Percentiles rank a stretch among this genome's conserved stretches.
phyloP scores from a whole-genome alignment of 2,888 invertebrate genomes.

The Vanessa cardui region DNA sequence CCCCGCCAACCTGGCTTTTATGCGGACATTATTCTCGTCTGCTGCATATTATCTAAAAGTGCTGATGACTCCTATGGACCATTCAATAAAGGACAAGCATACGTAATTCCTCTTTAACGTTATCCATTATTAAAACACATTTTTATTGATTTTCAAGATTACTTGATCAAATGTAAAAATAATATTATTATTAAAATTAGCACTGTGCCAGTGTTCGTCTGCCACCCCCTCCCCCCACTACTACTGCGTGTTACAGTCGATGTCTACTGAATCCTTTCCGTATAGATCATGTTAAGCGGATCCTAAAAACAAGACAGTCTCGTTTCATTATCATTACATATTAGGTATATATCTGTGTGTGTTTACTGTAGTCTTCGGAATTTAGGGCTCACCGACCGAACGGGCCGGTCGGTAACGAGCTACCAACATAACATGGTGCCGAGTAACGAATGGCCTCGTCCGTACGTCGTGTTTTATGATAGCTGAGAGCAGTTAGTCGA shows the following conservation, averaged over 20 bases:
- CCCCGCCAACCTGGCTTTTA: slow-evolving; percentile 8
- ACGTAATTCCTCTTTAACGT: background rate
- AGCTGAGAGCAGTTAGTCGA: slow-evolving; percentile 6
- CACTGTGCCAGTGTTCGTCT: too few relatives aligned
- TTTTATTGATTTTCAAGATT: too few relatives aligned
- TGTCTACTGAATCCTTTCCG: too few relatives aligned
- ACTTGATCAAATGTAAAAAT: too few relatives aligned
- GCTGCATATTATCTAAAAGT: slow-evolving; percentile 18
- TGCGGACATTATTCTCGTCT: slow-evolving; percentile 17
- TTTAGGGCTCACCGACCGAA: background rate
- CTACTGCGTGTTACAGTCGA: too few relatives aligned
- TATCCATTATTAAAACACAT: too few relatives aligned
- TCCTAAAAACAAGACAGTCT: too few relatives aligned
- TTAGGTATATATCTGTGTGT: too few relatives aligned
- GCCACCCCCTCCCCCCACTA: too few relatives aligned
- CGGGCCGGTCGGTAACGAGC: background rate
- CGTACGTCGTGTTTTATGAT: slow-evolving; percentile 21
- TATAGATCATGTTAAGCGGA: too few relatives aligned
- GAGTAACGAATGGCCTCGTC: slow-evolving; percentile 23
- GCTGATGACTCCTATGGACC: slow-evolving; percentile 12
- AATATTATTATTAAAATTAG: too few relatives aligned
- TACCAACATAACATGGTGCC: slow-evolving; percentile 14
- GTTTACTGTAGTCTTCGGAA: background rate
- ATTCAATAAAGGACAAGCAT: background rate
- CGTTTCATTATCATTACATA: too few relatives aligned